These are phyloP conservation scores for Gorsachius goisagi DNA, from an alignment of 2,113 vertebrate genomes.

Conservation along the genomic window DNA sequence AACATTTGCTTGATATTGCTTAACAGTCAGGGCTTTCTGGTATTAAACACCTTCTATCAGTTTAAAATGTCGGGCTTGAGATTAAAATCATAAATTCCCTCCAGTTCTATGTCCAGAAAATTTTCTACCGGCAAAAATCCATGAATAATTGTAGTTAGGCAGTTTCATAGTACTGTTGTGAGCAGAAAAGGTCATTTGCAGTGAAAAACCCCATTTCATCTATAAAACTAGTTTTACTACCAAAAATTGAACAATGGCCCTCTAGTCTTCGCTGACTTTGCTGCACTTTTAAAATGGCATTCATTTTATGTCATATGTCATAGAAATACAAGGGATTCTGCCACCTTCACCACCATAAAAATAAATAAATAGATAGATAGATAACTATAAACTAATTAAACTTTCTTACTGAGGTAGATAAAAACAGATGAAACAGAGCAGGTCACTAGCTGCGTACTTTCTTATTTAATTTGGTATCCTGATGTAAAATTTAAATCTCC, in stretches of 20 bases:
- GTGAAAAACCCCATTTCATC: not conserved
- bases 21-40: not conserved
- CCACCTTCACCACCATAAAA: not conserved
- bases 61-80: not conserved
- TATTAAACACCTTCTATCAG: not conserved
- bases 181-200: not conserved
- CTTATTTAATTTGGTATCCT: not conserved
- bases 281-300: not conserved
- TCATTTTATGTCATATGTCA: not conserved
- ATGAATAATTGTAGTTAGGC: not conserved
- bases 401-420: not conserved
- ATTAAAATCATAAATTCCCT: not conserved
- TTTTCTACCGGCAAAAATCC: not conserved
- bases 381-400: not conserved
- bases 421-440: not conserved
- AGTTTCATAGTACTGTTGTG: not conserved
- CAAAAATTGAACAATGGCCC: not conserved
- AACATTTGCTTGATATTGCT: not conserved
- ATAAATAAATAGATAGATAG: no score
- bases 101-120: not conserved
- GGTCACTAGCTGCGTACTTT: not conserved
- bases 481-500: not conserved
- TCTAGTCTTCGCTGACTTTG: not conserved
- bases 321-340: not conserved
- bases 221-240: slow-evolving; percentile 4